Percentiles rank a stretch among this genome's conserved stretches.
Conservation (phyloP, 2,797 vertebrate species). For the Malacoraja senta region DNA sequence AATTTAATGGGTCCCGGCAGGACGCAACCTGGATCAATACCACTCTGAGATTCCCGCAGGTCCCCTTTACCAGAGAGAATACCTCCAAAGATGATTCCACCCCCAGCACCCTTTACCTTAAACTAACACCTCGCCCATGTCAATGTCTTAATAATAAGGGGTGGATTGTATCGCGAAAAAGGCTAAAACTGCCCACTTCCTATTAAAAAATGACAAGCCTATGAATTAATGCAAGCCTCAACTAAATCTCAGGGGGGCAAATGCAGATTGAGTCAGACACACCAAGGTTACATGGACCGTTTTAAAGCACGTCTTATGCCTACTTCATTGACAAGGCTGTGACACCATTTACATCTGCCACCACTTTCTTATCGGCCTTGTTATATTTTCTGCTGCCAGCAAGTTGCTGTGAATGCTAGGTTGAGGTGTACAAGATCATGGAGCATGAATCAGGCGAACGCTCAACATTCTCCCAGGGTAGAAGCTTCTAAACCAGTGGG, state of each 20-base stretch:
- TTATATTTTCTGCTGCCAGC: neutral
- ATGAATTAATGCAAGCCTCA: conserved; percentile 2
- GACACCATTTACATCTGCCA: neutral
- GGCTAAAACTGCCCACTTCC: neutral
- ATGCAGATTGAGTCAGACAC: neutral
- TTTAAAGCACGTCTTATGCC: neutral
- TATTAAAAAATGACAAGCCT: neutral
- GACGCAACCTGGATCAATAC: conserved; percentile 43
- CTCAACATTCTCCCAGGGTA: too few relatives aligned
- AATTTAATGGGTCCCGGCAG: conserved; percentile 44
- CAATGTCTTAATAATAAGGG: neutral
- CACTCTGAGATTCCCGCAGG: neutral
- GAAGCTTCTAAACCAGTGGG: too few relatives aligned
- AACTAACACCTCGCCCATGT: neutral
- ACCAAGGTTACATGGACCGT: neutral
- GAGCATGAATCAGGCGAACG: too few relatives aligned
- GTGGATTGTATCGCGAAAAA: neutral
- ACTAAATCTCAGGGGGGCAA: neutral
- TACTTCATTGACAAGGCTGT: neutral
- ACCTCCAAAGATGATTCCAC: neutral
- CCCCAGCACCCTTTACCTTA: neutral
- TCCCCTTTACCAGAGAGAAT: neutral
- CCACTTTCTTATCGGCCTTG: neutral
- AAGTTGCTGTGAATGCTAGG: too few relatives aligned
- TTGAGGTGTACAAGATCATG: too few relatives aligned